Evolutionary conservation across 2,888 invertebrate species (phyloP).

Genomic region (Helleia helle): DNA sequence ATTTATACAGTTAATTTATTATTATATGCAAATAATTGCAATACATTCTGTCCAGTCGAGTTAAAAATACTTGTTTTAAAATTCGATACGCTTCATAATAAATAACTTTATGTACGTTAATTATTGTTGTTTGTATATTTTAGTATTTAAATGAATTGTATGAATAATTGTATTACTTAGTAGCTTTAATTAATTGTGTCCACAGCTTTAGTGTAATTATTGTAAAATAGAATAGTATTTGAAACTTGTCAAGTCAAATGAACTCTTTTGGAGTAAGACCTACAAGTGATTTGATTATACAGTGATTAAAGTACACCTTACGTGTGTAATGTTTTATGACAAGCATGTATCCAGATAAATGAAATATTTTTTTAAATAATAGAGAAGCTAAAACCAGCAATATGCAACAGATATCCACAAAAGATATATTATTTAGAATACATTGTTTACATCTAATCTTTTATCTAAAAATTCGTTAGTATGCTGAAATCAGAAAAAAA

Average conservation of each 20-base stretch:
- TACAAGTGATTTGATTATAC: background rate
- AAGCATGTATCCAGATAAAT: too few species aligned
- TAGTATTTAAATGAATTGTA: background rate
- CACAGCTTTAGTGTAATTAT: slow-evolving; percentile 40
- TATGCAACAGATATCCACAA: too few species aligned
- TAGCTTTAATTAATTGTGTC: slow-evolving; percentile 26
- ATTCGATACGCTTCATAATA: background rate
- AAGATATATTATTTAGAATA: too few species aligned
- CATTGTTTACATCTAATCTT: too few species aligned
- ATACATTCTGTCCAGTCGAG: slow-evolving; percentile 1
- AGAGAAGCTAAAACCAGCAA: too few species aligned
- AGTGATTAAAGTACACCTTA: too few species aligned
- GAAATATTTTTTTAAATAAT: too few species aligned
- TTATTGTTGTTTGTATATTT: slow-evolving; percentile 1
- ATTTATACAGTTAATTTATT: background rate
- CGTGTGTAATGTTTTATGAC: too few species aligned
- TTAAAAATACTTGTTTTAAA: background rate
- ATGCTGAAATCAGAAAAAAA: too few species aligned
- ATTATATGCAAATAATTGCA: background rate
- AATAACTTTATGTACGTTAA: slow-evolving; percentile 3
- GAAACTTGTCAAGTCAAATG: slow-evolving; percentile 22
- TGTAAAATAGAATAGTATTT: slow-evolving; percentile 20
- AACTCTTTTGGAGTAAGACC: slow-evolving; percentile 15
- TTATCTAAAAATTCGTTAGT: too few species aligned
- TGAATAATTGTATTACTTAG: background rate